Evolutionary conservation across 2,113 vertebrate species (phyloP).

Genomic region (Chaetodon trifascialis): DNA sequence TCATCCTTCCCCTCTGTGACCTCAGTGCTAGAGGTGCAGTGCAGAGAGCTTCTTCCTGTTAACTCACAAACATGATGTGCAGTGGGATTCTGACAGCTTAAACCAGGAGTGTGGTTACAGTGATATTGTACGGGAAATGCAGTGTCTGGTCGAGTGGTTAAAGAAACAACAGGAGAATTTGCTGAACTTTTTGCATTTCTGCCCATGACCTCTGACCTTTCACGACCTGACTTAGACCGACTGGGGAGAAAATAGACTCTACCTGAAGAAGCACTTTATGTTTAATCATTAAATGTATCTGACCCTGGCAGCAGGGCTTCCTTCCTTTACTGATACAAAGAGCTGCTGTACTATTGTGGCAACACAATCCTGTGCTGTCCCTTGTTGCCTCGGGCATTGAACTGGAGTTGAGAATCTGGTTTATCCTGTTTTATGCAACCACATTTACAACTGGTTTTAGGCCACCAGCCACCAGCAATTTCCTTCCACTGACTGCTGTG

Average conservation of each 20-base stretch:
- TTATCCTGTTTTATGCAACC: slow-evolving; percentile 69
- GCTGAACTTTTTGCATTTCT: slow-evolving; percentile 13
- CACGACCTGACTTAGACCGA: not conserved
- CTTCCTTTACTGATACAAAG: slow-evolving; percentile 39
- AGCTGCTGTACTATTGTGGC: slow-evolving; percentile 29
- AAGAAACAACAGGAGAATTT: not conserved
- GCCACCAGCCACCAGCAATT: slow-evolving; percentile 12
- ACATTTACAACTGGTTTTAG: slow-evolving; percentile 40
- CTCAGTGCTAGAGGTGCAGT: not conserved
- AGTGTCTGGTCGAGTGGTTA: not conserved
- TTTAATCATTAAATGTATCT: slow-evolving; percentile 26
- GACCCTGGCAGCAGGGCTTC: slow-evolving; percentile 6
- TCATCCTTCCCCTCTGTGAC: not conserved
- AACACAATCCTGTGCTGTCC: slow-evolving; percentile 38
- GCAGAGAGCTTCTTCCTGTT: not conserved
- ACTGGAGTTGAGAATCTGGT: slow-evolving; percentile 69
- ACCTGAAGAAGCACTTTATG: slow-evolving; percentile 19
- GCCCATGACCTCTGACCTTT: slow-evolving; percentile 5
- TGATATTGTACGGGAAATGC: not conserved
- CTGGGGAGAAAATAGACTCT: not conserved
- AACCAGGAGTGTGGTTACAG: not conserved
- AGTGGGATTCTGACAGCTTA: not conserved
- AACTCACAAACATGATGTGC: not conserved
- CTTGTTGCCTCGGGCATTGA: slow-evolving; percentile 35
- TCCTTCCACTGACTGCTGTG: slow-evolving; percentile 23